A percentile compares a stretch with the other conserved stretches of the same genome.
phyloP scores from a whole-genome alignment of 1,140 invertebrate genomes.

The Drosophila oshimai region DNA sequence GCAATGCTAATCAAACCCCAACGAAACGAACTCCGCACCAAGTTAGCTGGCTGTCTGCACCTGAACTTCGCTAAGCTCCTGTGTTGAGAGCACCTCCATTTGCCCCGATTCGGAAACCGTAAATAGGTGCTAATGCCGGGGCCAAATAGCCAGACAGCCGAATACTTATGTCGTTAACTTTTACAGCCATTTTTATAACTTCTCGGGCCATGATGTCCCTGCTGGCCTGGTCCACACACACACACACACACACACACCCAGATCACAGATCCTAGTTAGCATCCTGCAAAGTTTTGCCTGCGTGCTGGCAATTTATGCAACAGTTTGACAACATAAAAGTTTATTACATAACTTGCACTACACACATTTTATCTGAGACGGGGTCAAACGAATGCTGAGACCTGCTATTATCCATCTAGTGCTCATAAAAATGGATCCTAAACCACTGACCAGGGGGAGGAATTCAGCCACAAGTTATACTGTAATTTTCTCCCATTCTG shows the following conservation, averaged over 20 bases:
- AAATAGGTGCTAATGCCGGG: constrained; percentile 66
- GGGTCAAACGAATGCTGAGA: constrained; percentile 12
- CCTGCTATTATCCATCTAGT: constrained; percentile 32
- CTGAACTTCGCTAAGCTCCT: constrained; percentile 6
- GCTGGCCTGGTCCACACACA: neutral
- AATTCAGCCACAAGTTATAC: constrained; percentile 34
- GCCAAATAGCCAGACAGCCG: constrained; percentile 30
- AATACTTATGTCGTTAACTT: constrained; percentile 48
- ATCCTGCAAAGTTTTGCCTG: constrained; percentile 32
- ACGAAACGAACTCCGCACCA: neutral
- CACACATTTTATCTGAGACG: constrained; percentile 14
- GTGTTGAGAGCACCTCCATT: neutral
- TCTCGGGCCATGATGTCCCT: constrained; percentile 25
- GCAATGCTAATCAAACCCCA: constrained; percentile 57
- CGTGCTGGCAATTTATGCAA: constrained; percentile 74
- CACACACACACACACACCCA: neutral
- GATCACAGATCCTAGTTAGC: constrained; percentile 40
- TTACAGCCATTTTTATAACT: constrained; percentile 48
- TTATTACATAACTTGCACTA: constrained; percentile 68
- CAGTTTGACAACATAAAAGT: constrained; percentile 73
- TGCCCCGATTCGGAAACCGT: constrained; percentile 5
- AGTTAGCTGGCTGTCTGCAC: neutral
- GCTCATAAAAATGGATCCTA: constrained; percentile 52
- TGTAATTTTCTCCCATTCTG: constrained; percentile 66
- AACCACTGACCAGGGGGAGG: constrained; percentile 4